phyloP scores from a whole-genome alignment of 2,888 invertebrate genomes.

The Drosophila subsilvestris region DNA sequence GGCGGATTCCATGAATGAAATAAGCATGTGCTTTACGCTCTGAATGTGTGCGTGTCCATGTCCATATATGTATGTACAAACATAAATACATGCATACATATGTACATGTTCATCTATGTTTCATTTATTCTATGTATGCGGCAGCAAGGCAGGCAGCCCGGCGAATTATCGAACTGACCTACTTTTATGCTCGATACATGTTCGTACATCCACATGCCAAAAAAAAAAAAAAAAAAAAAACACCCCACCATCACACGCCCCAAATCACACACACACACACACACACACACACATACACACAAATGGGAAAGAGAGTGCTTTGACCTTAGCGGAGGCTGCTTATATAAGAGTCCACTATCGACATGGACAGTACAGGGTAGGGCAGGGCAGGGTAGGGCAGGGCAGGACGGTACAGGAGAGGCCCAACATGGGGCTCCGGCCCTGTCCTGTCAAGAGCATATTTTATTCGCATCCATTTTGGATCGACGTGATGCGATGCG shows the following conservation, averaged over 20 bases:
- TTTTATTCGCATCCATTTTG: background rate
- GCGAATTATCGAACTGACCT: slow-evolving; percentile 78
- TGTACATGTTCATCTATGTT: slow-evolving; percentile 30
- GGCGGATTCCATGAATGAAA: slow-evolving; percentile 40
- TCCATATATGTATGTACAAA: too few relatives aligned
- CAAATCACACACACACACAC: slow-evolving; percentile 21
- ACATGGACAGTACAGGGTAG: background rate
- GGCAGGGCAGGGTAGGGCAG: background rate
- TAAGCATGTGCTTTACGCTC: slow-evolving; percentile 8
- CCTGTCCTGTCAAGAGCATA: background rate
- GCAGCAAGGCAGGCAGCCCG: slow-evolving; percentile 25
- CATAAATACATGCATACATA: background rate
- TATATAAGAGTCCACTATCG: slow-evolving; percentile 58
- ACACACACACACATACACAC: slow-evolving; percentile 27
- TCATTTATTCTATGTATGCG: slow-evolving; percentile 35
- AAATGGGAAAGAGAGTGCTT: slow-evolving; percentile 70
- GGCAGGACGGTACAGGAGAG: background rate
- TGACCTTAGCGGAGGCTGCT: slow-evolving; percentile 73
- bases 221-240: slow-evolving; percentile 45
- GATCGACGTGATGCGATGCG: background rate
- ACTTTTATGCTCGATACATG: slow-evolving; percentile 66
- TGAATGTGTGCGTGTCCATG: background rate
- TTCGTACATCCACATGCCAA: slow-evolving; percentile 21
- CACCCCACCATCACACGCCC: slow-evolving; percentile 1
- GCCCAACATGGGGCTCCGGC: background rate